Base-by-base conservation (phyloP, 2,797 vertebrate genomes). In the Sebastes kiyomatsui region DNA sequence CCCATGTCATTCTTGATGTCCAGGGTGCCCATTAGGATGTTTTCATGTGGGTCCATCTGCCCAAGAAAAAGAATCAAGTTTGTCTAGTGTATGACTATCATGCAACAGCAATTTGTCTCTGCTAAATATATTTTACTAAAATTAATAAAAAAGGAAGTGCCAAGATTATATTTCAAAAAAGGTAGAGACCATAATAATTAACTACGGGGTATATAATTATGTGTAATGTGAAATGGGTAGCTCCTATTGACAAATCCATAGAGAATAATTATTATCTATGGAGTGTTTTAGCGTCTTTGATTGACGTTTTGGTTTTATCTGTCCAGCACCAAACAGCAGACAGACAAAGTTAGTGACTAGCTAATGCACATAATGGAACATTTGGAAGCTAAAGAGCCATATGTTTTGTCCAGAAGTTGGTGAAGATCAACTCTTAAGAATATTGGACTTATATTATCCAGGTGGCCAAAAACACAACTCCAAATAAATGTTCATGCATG, bases 1-100 rank as follows among this genome's bases (percentile, higher is more conserved):
- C 97, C 97, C 98, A 99, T 98, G 93, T 99, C 99, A 0, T 99
- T 99, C 93, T 99, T 99, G 75, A 99, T 98, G 91, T 99, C 99
- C 23, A 99, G 95, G 0, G 98, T 98, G 87, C 97, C 98, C 92
- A 99, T 93, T 77, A 99, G 96, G 89, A 99, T 99, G 73, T 99
- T 99, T 95, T 99, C 99, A 32, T 99, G 99, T 1, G 97, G 95
- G 74, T 99, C 98, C 98, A 99, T 99, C 99, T 99, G 92, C 62
- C 62, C 33, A 27, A 46, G 46, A 86, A 72, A 33, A 23, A 67
- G 10, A 79, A 30, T 65, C 12, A 62, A 35, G 12, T 81, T 79
- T 12, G 55, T 58, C n/a, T 58, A 2, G 7, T 56, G 14, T 49
- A 52, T 59, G 66, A 58, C 52, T 35, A 35, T 49, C 28, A 75